Conservation (phyloP, 2,888 invertebrate species). For the Synergus laeviventris region DNA sequence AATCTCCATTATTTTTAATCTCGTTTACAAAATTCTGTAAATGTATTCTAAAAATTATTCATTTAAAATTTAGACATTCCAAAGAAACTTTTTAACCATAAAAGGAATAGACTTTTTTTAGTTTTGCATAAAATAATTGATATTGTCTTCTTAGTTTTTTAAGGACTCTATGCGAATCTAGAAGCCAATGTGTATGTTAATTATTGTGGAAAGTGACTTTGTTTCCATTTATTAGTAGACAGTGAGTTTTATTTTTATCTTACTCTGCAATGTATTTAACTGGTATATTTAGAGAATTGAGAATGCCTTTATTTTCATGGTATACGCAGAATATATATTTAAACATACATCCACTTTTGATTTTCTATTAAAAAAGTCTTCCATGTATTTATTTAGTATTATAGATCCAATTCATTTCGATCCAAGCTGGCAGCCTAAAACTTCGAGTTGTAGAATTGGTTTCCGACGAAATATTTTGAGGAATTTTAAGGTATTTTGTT, state of each 20-base stretch:
- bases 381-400: neutral
- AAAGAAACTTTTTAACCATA: neutral
- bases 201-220: neutral
- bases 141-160: neutral
- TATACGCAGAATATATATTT: conserved; percentile 36
- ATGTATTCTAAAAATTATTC: neutral
- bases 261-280: conserved; percentile 10
- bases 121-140: neutral
- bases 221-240: conserved; percentile 26
- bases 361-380: neutral
- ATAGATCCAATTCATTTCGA: neutral
- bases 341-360: conserved; percentile 21
- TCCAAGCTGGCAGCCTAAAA: no score
- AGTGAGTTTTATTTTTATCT: conserved; percentile 9
- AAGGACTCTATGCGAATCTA: neutral
- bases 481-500: no score
- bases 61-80: conserved; percentile 3
- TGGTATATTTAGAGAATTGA: conserved; percentile 16
- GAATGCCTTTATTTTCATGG: conserved; percentile 39
- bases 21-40: conserved; percentile 20
- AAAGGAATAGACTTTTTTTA: neutral
- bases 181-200: neutral
- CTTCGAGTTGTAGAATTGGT: neutral
- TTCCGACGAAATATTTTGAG: neutral
- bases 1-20: conserved; percentile 17